Conservation (phyloP, 2,888 invertebrate species). For the Nymphalis urticae region DNA sequence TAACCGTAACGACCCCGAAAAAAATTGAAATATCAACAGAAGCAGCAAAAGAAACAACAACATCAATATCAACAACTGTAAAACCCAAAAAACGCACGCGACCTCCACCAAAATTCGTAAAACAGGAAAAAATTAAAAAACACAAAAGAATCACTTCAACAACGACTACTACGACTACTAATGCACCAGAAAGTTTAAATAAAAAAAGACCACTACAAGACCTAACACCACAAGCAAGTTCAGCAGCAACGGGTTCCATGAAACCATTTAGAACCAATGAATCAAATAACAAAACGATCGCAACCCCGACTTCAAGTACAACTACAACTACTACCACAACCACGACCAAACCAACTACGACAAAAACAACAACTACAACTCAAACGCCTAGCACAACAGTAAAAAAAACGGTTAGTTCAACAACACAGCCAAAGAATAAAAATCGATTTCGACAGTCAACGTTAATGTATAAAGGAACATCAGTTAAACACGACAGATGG, state of each 20-base stretch:
- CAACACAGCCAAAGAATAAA: conserved; percentile 54
- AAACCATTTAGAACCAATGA: conserved; percentile 47
- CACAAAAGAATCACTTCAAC: conserved; percentile 65
- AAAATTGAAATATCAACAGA: conserved; percentile 46
- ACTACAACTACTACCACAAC: conserved; percentile 39
- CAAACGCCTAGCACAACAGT: conserved; percentile 30
- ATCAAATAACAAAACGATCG: conserved; percentile 44
- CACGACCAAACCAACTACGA: conserved; percentile 45
- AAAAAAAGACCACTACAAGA: conserved; percentile 57
- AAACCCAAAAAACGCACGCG: conserved; percentile 66
- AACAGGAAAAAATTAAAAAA: conserved; percentile 65
- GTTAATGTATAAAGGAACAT: conserved; percentile 69
- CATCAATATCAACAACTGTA: conserved; percentile 50
- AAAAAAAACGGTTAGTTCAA: conserved; percentile 32
- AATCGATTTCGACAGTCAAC: conserved; percentile 73
- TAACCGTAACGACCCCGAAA: conserved; percentile 35
- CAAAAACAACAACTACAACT: conserved; percentile 43
- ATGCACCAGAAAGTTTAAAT: conserved; percentile 47
- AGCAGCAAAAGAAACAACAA: conserved; percentile 39
- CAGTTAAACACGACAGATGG: conserved; percentile 76
- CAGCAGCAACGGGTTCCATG: conserved; percentile 53
- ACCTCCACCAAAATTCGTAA: conserved; percentile 64
- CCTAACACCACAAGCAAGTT: conserved; percentile 65
- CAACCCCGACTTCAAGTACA: conserved; percentile 43
- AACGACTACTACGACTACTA: conserved; percentile 52